Percentiles rank a stretch among this genome's conserved stretches.
phyloP scores from a whole-genome alignment of 2,113 vertebrate genomes.

The crab-eating macaque (Macaca fascicularis) region T2T-MFA8v1.1 NC_088376.1:33660501-33661000 shows the following conservation, averaged over 20 bases:
- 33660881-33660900: too few species aligned
- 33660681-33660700: background rate
- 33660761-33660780: background rate
- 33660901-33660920: background rate
- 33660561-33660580: background rate
- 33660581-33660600: background rate
- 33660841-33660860: background rate
- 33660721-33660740: background rate
- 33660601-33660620: background rate
- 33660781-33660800: background rate
- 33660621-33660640: background rate
- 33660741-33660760: background rate
- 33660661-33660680: background rate
- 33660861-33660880: too few species aligned
- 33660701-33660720: background rate
- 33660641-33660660: background rate
- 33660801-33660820: background rate
- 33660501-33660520: background rate
- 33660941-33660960: too few species aligned
- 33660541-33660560: background rate
- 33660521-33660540: background rate
- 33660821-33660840: rapidly evolving
- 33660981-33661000: constrained; percentile 69
- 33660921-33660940: background rate
- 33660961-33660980: constrained; percentile 41